Evolutionary conservation across 2,888 invertebrate species (phyloP).

Genomic region (Ormyrus thymus): DNA sequence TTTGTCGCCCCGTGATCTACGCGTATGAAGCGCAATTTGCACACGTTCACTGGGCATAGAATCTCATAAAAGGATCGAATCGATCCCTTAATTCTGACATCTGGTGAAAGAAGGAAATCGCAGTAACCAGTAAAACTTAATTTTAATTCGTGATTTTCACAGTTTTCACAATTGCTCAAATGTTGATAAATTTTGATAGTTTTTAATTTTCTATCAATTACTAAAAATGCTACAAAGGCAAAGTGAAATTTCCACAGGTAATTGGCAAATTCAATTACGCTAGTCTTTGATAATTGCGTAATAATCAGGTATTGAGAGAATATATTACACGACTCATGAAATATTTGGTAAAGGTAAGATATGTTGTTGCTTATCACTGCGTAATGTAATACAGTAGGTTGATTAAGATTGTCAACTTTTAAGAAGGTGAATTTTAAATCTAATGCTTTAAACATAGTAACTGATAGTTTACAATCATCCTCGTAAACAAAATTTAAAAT

Average conservation of each 20-base stretch:
- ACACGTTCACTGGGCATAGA: slow-evolving; percentile 24
- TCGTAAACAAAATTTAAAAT: background rate
- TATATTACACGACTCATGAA: background rate
- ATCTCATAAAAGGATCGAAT: background rate
- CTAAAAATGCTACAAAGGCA: slow-evolving; percentile 17
- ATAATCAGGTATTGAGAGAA: slow-evolving; percentile 16
- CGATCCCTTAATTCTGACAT: background rate
- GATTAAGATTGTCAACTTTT: background rate
- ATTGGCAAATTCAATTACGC: background rate
- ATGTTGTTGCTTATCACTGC: background rate
- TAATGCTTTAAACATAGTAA: background rate
- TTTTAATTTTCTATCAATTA: background rate
- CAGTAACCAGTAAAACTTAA: background rate
- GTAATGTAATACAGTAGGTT: background rate
- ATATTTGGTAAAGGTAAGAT: background rate
- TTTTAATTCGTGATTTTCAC: background rate
- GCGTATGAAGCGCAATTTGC: slow-evolving; percentile 30
- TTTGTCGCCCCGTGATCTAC: slow-evolving; percentile 38
- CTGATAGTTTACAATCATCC: background rate
- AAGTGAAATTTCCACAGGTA: background rate
- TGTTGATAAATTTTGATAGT: slow-evolving; percentile 8
- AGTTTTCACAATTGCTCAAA: slow-evolving; percentile 2
- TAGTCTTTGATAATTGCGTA: background rate
- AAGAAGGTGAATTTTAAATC: background rate
- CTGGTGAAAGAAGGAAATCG: background rate